These are phyloP conservation scores for Sminthopsis crassicaudata DNA, from an alignment of 2,113 vertebrate species.

Conservation along the genomic window DNA sequence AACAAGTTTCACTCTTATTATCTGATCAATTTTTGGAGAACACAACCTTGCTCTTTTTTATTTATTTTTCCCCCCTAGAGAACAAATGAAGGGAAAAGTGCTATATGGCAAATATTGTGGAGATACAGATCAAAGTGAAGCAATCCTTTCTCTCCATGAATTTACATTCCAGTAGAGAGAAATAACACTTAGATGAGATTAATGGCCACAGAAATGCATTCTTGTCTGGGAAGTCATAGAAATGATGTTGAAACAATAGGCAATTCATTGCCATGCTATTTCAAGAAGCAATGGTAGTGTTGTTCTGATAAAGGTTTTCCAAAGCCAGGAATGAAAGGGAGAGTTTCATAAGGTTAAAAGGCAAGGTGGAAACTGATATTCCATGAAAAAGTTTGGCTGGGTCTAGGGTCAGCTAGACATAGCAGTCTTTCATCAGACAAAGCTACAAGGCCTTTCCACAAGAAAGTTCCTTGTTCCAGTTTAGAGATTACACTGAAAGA, in stretches of 20 bases:
- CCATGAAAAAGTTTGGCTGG: neutral
- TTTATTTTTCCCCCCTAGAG: neutral
- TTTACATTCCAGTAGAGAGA: neutral
- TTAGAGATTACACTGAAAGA: neutral
- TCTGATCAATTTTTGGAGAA: neutral
- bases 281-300: neutral
- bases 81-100: neutral
- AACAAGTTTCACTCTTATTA: neutral
- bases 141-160: neutral
- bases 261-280: neutral
- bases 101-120: neutral
- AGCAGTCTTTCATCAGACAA: neutral
- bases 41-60: neutral
- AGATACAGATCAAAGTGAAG: neutral
- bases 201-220: neutral
- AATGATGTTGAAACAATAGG: neutral
- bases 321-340: neutral
- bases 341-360: neutral
- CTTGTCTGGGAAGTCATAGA: neutral
- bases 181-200: neutral
- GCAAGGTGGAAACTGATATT: neutral
- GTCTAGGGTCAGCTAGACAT: neutral
- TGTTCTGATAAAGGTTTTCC: neutral
- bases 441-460: neutral
- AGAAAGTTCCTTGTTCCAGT: neutral